A percentile compares a stretch with the other conserved stretches of the same genome.
Conservation (phyloP, 2,888 invertebrate genomes). For the Agelastica alni region DNA sequence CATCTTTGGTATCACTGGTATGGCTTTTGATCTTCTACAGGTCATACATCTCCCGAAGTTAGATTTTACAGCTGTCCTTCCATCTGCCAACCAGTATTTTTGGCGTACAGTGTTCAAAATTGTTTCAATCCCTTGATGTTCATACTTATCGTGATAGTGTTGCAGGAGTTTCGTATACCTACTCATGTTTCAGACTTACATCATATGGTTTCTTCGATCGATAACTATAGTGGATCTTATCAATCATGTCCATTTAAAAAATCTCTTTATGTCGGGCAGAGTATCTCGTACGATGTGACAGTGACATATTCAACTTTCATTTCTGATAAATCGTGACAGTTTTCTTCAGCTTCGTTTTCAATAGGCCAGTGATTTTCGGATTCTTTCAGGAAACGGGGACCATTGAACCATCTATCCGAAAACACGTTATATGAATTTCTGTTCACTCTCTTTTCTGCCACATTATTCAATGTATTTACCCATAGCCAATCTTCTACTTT, state of each 20-base stretch:
- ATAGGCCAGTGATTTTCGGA: too few species aligned
- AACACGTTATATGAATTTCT: background rate
- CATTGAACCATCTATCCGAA: background rate
- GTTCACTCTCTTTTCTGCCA: background rate
- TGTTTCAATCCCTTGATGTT: slow-evolving; percentile 10
- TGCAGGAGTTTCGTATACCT: too few species aligned
- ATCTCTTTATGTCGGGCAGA: too few species aligned
- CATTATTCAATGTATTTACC: background rate
- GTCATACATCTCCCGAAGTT: slow-evolving; percentile 1
- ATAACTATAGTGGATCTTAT: too few species aligned
- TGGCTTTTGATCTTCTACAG: slow-evolving; percentile 1
- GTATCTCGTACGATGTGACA: background rate
- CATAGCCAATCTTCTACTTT: background rate
- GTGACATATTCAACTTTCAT: too few species aligned
- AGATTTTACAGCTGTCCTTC: slow-evolving; percentile 12
- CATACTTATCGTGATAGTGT: background rate
- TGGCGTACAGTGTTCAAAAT: slow-evolving; percentile 11
- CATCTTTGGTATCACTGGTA: background rate
- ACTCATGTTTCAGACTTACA: too few species aligned
- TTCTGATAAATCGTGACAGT: background rate
- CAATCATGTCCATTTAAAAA: too few species aligned
- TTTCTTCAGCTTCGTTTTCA: too few species aligned
- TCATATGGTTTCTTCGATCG: too few species aligned
- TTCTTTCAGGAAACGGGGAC: too few species aligned
- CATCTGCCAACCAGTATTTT: slow-evolving; percentile 21